These are phyloP conservation scores for Ochotona princeps DNA, from an alignment of 2,113 vertebrate species.

Conservation along the genomic window DNA sequence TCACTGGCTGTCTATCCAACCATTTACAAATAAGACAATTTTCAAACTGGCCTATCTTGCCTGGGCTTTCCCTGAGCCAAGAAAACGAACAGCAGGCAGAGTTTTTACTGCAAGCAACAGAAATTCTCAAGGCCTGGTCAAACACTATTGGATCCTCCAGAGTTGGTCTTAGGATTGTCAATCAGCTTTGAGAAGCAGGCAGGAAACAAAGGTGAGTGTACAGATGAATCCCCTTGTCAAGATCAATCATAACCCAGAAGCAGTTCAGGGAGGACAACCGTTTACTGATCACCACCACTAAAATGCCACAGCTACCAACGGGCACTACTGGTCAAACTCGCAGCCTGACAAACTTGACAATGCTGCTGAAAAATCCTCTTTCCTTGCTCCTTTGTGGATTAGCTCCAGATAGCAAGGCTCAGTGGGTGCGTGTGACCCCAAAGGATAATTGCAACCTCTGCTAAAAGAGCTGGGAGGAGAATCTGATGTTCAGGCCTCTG, in stretches of 20 bases:
- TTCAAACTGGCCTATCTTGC: background rate
- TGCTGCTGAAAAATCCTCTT: background rate
- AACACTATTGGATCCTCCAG: background rate
- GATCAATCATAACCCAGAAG: slow-evolving; percentile 7
- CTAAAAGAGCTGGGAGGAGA: background rate
- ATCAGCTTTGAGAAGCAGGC: background rate
- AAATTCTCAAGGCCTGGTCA: background rate
- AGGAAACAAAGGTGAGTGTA: background rate
- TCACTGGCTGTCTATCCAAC: background rate
- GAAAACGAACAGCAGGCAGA: background rate
- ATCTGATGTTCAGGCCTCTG: background rate
- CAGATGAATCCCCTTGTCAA: background rate
- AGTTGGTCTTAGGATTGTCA: slow-evolving; percentile 37
- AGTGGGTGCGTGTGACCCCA: background rate
- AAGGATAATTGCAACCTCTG: background rate
- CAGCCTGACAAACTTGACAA: background rate
- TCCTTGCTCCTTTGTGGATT: slow-evolving; percentile 3
- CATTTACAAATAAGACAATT: background rate
- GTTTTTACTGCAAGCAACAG: slow-evolving; percentile 2
- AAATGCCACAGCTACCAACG: background rate
- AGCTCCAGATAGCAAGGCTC: slow-evolving; percentile 7
- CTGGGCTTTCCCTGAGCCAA: background rate
- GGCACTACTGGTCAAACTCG: background rate
- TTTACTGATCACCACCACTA: background rate
- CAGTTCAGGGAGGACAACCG: background rate